Conservation (phyloP, 2,888 invertebrate genomes). For the Rhodophaea formosa region DNA sequence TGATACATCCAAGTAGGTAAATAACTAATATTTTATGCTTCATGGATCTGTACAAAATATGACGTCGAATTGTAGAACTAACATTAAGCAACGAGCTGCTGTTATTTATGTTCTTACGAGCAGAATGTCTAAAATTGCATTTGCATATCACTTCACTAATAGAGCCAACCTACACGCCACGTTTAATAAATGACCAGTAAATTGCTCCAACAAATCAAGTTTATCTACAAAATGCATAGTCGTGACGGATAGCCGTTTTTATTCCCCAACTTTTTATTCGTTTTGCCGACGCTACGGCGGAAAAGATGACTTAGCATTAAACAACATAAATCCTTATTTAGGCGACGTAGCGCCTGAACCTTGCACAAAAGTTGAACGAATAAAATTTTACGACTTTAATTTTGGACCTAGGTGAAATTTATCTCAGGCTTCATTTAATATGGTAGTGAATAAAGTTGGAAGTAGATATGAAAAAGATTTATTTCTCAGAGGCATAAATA, state of each 20-base stretch:
- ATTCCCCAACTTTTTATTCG: not conserved
- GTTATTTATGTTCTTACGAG: not conserved
- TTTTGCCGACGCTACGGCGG: slow-evolving; percentile 1
- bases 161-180: slow-evolving; percentile 11
- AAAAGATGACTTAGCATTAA: slow-evolving; percentile 11
- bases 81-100: not conserved
- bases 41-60: no score
- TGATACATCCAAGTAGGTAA: no score
- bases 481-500: not conserved
- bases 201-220: slow-evolving; percentile 14
- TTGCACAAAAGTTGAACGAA: slow-evolving; percentile 9
- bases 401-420: not conserved
- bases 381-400: slow-evolving; percentile 10
- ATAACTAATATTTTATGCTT: no score
- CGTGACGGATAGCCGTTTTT: slow-evolving; percentile 11
- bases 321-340: slow-evolving; percentile 15
- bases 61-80: no score
- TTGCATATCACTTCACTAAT: slow-evolving; percentile 9
- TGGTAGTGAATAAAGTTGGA: not conserved
- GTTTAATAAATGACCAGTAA: slow-evolving; percentile 11
- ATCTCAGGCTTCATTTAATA: not conserved
- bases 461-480: not conserved
- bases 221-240: slow-evolving; percentile 14
- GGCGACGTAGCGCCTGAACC: not conserved
- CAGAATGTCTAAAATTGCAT: no score